phyloP scores from a whole-genome alignment of 2,797 vertebrate genomes.

The Gobio occitaniae region DNA sequence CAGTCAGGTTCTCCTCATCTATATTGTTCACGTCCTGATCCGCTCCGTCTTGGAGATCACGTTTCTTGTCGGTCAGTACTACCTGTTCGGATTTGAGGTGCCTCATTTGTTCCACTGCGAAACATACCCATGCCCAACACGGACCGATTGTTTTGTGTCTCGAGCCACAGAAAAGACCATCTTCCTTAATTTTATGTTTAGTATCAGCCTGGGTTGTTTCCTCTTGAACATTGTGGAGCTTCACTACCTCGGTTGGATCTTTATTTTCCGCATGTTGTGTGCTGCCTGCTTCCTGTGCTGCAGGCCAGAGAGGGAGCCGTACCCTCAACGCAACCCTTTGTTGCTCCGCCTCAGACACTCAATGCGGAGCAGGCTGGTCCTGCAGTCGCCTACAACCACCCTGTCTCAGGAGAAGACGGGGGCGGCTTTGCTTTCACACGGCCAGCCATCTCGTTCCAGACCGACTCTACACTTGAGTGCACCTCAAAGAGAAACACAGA shows the following conservation, averaged over 20 bases:
- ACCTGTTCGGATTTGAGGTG: slow-evolving; percentile 78
- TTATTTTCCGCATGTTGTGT: slow-evolving; percentile 73
- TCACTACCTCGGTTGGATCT: slow-evolving; percentile 76
- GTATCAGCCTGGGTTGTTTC: slow-evolving; percentile 74
- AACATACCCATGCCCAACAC: slow-evolving; percentile 74
- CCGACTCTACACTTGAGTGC: slow-evolving; percentile 73
- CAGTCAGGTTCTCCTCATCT: slow-evolving; percentile 64
- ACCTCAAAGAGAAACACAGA: slow-evolving; percentile 69
- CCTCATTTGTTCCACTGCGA: slow-evolving; percentile 73
- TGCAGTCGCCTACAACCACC: slow-evolving; percentile 65
- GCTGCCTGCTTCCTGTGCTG: slow-evolving; percentile 72
- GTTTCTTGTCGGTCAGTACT: slow-evolving; percentile 75
- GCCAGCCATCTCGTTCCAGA: slow-evolving; percentile 76
- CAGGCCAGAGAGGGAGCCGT: slow-evolving; percentile 63
- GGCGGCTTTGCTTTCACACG: slow-evolving; percentile 62
- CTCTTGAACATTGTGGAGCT: slow-evolving; percentile 76
- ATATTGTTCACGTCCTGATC: slow-evolving; percentile 74
- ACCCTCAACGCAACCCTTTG: slow-evolving; percentile 70
- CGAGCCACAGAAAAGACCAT: slow-evolving; percentile 77
- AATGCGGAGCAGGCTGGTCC: slow-evolving; percentile 70
- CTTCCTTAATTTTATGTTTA: slow-evolving; percentile 79
- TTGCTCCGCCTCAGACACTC: slow-evolving; percentile 74
- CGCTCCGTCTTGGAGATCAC: slow-evolving; percentile 74
- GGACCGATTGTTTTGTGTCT: slow-evolving; percentile 78
- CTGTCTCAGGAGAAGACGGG: slow-evolving; percentile 65